These are phyloP conservation scores for Drosophila melanosoma DNA, from an alignment of 2,888 invertebrate species.

Conservation along the genomic window DNA sequence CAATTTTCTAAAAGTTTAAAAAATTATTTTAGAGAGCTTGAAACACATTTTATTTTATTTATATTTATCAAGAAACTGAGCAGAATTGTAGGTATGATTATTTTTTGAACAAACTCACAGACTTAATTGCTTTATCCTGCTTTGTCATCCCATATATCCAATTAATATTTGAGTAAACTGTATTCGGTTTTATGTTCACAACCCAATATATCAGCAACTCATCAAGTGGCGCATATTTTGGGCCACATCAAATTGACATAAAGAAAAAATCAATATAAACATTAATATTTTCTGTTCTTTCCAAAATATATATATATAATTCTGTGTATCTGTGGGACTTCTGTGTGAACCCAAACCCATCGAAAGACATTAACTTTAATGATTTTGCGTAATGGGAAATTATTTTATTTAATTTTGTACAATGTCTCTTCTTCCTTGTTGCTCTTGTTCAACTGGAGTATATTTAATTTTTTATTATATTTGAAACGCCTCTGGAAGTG, in stretches of 20 bases:
- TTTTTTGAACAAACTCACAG: neutral
- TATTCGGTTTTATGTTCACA: neutral
- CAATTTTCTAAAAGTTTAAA: neutral
- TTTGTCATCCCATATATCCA: neutral
- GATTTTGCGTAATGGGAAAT: slow-evolving; percentile 67
- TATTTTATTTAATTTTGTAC: slow-evolving; percentile 71
- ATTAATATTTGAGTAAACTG: slow-evolving; percentile 7
- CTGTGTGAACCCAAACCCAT: slow-evolving; percentile 10
- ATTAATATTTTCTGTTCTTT: slow-evolving; percentile 44
- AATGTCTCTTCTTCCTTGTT: slow-evolving; percentile 23
- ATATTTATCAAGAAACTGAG: neutral
- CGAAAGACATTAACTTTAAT: slow-evolving; percentile 65
- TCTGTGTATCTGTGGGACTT: slow-evolving; percentile 30
- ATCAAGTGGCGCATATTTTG: slow-evolving; percentile 25
- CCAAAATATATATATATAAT: slow-evolving; percentile 19
- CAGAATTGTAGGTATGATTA: neutral
- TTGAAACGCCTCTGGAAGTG: slow-evolving; percentile 47
- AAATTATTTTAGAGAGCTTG: neutral
- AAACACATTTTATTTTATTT: neutral
- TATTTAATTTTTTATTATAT: slow-evolving; percentile 71
- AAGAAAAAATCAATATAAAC: slow-evolving; percentile 70
- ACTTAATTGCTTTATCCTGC: neutral
- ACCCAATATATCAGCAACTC: slow-evolving; percentile 16
- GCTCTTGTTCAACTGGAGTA: slow-evolving; percentile 29
- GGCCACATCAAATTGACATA: slow-evolving; percentile 57